A percentile compares a stretch with the other conserved stretches of the same genome.
These are phyloP conservation scores for Sphaeramia orbicularis DNA, from an alignment of 2,797 vertebrate genomes.

Conservation along the genomic window DNA sequence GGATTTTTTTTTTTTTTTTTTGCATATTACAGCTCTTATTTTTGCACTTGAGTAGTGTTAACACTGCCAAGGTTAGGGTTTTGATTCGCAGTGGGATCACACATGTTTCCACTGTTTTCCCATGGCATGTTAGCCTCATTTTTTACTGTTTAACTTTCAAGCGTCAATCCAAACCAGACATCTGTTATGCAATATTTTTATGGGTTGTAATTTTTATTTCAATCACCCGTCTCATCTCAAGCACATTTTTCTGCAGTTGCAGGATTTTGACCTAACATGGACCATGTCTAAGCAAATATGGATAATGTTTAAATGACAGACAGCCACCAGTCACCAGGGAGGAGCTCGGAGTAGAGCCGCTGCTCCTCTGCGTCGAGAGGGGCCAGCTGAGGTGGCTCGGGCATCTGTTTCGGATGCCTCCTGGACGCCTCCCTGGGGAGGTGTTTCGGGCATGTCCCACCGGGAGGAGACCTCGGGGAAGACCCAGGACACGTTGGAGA, in stretches of 20 bases:
- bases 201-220: slow-evolving; percentile 41
- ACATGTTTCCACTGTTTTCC: slow-evolving; percentile 45
- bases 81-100: slow-evolving; percentile 28
- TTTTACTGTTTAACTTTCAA: slow-evolving; percentile 36
- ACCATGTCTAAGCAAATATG: not conserved
- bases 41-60: not conserved
- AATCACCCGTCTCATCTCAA: slow-evolving; percentile 33
- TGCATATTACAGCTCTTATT: not conserved
- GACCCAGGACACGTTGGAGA: too few species aligned
- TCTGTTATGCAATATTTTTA: slow-evolving; percentile 47
- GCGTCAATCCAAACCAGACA: slow-evolving; percentile 60
- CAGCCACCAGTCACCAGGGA: too few species aligned
- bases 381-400: too few species aligned
- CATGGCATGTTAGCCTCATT: slow-evolving; percentile 26
- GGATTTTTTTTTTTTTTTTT: not conserved
- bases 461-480: too few species aligned
- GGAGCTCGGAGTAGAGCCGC: too few species aligned
- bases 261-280: slow-evolving; percentile 30
- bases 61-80: slow-evolving; percentile 24
- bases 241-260: slow-evolving; percentile 3
- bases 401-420: too few species aligned
- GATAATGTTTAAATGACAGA: too few species aligned
- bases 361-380: too few species aligned
- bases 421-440: too few species aligned
- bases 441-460: too few species aligned